These are phyloP conservation scores for Ferrisia virgata DNA, from an alignment of 2,888 invertebrate genomes.

Conservation along the genomic window DNA sequence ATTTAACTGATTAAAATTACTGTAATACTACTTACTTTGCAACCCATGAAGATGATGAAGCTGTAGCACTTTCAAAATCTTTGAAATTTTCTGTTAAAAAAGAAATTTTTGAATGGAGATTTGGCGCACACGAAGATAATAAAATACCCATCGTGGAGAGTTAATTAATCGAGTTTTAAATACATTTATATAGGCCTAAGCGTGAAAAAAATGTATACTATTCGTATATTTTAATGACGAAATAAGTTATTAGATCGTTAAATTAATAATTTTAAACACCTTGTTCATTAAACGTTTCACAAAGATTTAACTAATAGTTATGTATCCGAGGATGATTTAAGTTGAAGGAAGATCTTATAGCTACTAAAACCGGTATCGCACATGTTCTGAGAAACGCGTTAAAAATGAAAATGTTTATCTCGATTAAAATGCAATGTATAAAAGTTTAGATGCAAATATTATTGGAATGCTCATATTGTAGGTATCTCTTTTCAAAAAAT, in stretches of 20 bases:
- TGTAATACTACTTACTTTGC: background rate
- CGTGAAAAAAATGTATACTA: background rate
- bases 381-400: slow-evolving; percentile 13
- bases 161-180: background rate
- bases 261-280: background rate
- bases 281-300: slow-evolving; percentile 27
- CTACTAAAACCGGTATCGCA: slow-evolving; percentile 21
- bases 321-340: background rate
- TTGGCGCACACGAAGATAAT: background rate
- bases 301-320: background rate
- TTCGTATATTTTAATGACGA: background rate
- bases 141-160: background rate
- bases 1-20: background rate
- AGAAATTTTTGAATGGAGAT: slow-evolving; percentile 6
- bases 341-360: slow-evolving; percentile 1
- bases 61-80: background rate
- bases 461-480: too few relatives aligned
- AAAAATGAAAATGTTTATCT: slow-evolving; percentile 15
- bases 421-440: background rate
- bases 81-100: background rate
- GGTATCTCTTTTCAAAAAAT: too few relatives aligned
- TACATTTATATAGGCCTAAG: background rate
- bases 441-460: background rate
- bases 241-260: background rate
- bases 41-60: background rate